Evolutionary conservation across 92 coral and sea anemone genomes (phyloP).

Genomic region (Epizoanthus scotinus): DNA sequence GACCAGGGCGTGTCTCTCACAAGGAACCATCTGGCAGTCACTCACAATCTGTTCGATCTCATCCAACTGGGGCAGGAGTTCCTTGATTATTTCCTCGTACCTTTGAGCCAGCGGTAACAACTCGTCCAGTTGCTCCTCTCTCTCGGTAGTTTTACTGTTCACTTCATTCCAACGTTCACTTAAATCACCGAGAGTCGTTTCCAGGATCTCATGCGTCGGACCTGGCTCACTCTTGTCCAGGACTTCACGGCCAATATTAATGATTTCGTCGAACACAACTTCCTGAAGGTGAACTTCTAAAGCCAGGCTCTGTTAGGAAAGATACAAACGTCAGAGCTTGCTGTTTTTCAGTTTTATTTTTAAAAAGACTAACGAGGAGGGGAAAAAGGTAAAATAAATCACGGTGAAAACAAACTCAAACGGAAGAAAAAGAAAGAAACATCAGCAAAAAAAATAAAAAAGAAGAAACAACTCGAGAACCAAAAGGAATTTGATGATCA

Average conservation of each 20-base stretch:
- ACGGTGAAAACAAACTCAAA: not conserved
- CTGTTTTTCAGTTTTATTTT: too few species aligned
- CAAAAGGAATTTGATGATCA: too few species aligned
- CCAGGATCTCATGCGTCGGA: slow-evolving; percentile 67
- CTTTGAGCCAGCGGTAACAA: slow-evolving; percentile 85
- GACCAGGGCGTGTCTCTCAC: slow-evolving; percentile 85
- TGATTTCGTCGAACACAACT: slow-evolving; percentile 76
- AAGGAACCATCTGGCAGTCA: slow-evolving; percentile 74
- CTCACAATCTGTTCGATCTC: slow-evolving; percentile 84
- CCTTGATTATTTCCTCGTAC: slow-evolving; percentile 76
- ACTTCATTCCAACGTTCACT: slow-evolving; percentile 79
- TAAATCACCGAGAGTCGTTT: slow-evolving; percentile 59
- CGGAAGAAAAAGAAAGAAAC: not conserved
- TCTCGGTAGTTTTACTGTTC: slow-evolving; percentile 62
- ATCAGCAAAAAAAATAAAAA: not conserved
- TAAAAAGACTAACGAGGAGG: not conserved
- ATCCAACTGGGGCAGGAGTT: slow-evolving; percentile 70
- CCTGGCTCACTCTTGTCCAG: slow-evolving; percentile 79
- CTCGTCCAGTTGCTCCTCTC: slow-evolving; percentile 86
- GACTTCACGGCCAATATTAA: slow-evolving; percentile 77
- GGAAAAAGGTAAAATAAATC: not conserved
- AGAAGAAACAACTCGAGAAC: not conserved
- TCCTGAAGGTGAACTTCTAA: slow-evolving; percentile 82
- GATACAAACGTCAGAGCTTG: not conserved
- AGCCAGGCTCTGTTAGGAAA: slow-evolving; percentile 67